These are phyloP conservation scores for Mustelus asterias DNA, from an alignment of 2,113 vertebrate genomes.

Conservation along the genomic window DNA sequence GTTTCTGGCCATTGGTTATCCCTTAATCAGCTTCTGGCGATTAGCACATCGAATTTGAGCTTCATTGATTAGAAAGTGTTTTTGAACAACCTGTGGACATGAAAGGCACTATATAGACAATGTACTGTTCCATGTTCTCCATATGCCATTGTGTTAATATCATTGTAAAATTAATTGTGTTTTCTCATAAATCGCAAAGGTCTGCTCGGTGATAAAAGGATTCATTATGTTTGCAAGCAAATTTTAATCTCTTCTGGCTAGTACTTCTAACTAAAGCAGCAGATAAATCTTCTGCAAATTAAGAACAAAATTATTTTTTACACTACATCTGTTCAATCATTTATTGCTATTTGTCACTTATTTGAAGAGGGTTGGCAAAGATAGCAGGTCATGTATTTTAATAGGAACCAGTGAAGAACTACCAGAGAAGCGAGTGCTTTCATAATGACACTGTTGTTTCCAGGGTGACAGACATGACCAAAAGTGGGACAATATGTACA, in stretches of 20 bases:
- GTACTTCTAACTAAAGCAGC: not conserved
- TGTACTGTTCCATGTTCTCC: not conserved
- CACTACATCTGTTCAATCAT: not conserved
- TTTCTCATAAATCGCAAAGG: not conserved
- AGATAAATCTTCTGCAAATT: not conserved
- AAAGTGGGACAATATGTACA: not conserved
- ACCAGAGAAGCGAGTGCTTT: not conserved
- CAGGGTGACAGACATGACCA: not conserved
- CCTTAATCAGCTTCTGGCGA: not conserved
- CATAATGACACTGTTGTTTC: not conserved
- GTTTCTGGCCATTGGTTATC: not conserved
- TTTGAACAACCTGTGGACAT: not conserved
- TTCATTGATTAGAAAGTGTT: not conserved
- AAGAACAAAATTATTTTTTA: not conserved
- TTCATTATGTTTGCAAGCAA: not conserved
- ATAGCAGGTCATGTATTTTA: not conserved
- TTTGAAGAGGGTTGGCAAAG: not conserved
- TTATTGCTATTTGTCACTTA: not conserved
- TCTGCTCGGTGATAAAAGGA: not conserved
- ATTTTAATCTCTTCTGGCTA: not conserved
- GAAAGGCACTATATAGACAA: not conserved
- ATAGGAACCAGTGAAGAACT: not conserved
- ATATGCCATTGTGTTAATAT: not conserved
- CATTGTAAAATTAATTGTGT: not conserved
- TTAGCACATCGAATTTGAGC: not conserved